phyloP scores from a whole-genome alignment of 2,888 invertebrate genomes.

The Nebria salina region DNA sequence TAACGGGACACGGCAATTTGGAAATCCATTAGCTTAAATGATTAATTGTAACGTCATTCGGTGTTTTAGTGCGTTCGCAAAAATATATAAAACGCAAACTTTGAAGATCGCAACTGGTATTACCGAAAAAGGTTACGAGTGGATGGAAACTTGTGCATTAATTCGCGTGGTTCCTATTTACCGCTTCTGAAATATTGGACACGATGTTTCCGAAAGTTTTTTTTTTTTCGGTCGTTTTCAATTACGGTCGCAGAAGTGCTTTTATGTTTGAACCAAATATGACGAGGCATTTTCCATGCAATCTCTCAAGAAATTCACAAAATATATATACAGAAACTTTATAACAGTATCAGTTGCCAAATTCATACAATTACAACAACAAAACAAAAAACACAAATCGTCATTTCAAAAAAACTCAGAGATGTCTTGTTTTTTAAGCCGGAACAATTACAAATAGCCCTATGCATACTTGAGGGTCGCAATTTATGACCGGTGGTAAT shows the following conservation, averaged over 20 bases:
- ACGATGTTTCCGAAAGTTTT: neutral
- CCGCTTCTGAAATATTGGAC: neutral
- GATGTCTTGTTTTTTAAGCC: too few species aligned
- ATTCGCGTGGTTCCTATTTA: neutral
- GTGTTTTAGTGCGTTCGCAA: too few species aligned
- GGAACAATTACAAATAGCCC: too few species aligned
- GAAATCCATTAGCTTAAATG: too few species aligned
- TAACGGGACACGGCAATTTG: too few species aligned
- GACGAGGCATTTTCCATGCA: neutral
- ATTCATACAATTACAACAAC: too few species aligned
- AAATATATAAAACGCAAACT: too few species aligned
- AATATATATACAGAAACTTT: too few species aligned
- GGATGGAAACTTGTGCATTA: neutral
- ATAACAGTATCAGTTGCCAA: too few species aligned
- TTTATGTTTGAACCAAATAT: neutral
- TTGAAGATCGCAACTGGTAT: neutral
- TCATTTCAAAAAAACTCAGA: too few species aligned
- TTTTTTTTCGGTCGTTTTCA: neutral
- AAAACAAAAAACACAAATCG: too few species aligned
- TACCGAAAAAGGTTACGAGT: neutral
- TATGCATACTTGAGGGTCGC: neutral
- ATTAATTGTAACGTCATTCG: too few species aligned
- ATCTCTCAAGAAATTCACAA: neutral
- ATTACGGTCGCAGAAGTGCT: neutral
- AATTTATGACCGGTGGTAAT: slow-evolving; percentile 29